Evolutionary conservation across 2,113 vertebrate genomes (phyloP).

Genomic region (Pangasianodon gigas): DNA sequence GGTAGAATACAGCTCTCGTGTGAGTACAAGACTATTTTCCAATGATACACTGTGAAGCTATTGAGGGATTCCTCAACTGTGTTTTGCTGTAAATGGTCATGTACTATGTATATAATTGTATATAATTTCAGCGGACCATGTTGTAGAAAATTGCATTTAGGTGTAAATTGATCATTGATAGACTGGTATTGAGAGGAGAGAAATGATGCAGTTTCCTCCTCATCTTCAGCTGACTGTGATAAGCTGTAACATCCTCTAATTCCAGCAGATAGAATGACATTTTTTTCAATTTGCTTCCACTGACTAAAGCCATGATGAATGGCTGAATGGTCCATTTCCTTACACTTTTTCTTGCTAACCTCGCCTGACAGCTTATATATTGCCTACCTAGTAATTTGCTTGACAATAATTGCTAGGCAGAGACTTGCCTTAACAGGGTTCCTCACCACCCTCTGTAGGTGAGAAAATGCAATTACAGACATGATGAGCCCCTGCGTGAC

Average conservation of each 20-base stretch:
- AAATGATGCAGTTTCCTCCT: constrained; percentile 23
- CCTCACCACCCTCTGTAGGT: constrained; percentile 99
- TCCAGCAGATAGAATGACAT: constrained; percentile 80
- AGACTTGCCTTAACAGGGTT: constrained; percentile 92
- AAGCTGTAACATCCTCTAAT: constrained; percentile 75
- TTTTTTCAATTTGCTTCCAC: constrained; percentile 84
- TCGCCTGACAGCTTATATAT: constrained; percentile 94
- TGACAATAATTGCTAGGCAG: constrained; percentile 91
- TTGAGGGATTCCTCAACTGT: constrained; percentile 53
- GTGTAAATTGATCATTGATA: constrained; percentile 30
- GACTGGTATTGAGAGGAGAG: constrained; percentile 57
- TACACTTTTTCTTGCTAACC: constrained; percentile 87
- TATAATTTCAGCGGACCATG: constrained; percentile 25
- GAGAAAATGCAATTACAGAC: constrained; percentile 97
- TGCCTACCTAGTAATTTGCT: constrained; percentile 95
- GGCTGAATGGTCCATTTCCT: constrained; percentile 90
- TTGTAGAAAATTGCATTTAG: constrained; percentile 5
- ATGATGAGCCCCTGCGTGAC: constrained; percentile 78
- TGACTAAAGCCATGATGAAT: constrained; percentile 88
- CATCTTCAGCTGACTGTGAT: constrained; percentile 68
- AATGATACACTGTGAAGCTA: constrained; percentile 57
- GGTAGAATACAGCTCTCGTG: constrained; percentile 69
- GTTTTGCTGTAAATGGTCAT: constrained; percentile 54
- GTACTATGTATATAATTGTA: constrained; percentile 21
- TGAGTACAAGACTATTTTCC: constrained; percentile 63